These are phyloP conservation scores for Desoria tigrina DNA, from an alignment of 2,888 invertebrate species.

Conservation along the genomic window DNA sequence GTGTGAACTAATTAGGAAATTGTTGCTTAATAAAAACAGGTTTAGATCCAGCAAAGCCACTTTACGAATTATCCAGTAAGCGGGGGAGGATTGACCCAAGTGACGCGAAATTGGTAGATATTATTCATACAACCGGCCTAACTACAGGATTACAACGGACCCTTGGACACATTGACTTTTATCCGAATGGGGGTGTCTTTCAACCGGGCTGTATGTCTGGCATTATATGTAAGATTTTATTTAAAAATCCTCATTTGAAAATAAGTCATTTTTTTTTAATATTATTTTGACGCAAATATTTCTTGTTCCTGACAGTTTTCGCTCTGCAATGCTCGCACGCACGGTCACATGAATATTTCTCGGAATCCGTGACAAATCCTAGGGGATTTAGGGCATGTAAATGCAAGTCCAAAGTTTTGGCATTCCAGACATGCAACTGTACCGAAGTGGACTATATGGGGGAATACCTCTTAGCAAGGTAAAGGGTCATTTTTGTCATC, in stretches of 20 bases:
- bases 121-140: conserved; percentile 54
- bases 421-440: not conserved
- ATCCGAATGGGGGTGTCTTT: conserved; percentile 36
- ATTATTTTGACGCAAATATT: not conserved
- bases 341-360: conserved; percentile 23
- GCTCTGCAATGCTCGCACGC: too few species aligned
- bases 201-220: conserved; percentile 39
- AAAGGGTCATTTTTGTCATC: not conserved
- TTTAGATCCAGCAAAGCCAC: conserved; percentile 69
- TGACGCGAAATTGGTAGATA: conserved; percentile 72
- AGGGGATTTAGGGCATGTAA: conserved; percentile 20
- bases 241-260: too few species aligned
- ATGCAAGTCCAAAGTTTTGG: conserved; percentile 7
- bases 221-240: not conserved
- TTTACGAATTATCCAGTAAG: conserved; percentile 61
- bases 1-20: too few species aligned
- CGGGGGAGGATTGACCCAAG: conserved; percentile 63
- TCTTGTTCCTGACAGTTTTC: conserved; percentile 27
- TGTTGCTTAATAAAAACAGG: conserved; percentile 53
- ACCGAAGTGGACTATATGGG: not conserved
- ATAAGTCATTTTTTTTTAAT: not conserved
- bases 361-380: conserved; percentile 21
- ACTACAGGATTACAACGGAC: conserved; percentile 23
- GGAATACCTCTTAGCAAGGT: not conserved
- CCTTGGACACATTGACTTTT: conserved; percentile 39